Base-by-base conservation (phyloP, 2,888 invertebrate species). In the Coremacera marginata region DNA sequence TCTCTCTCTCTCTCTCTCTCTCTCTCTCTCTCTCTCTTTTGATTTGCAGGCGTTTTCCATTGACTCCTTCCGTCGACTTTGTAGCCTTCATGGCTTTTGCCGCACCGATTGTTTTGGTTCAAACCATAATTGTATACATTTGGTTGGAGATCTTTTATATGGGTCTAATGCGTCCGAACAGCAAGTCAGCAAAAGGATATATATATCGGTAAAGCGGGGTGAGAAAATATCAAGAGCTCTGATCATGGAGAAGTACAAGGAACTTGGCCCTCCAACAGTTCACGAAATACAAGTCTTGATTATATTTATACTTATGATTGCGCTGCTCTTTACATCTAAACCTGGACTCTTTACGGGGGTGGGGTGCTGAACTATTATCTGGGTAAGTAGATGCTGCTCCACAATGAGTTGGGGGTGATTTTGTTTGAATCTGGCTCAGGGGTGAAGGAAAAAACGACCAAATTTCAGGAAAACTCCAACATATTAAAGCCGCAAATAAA, bases 341-440 rank as follows among this genome's bases (percentile, higher is more conserved):
- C 97, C 97, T 0, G 95, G 96, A 75, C 95, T 97, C 86, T 92
- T 95, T 80, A 90, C 90, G 0, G 98, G 0, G 98, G 97, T 0
- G 97, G 97, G 96, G 94, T n/a, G n/a, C 94, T 0, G 92, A 92
- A 74, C 87, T 84, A 0, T 75, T 87, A 0, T 82, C 82, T 37
- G 37, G 37, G 37, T 37, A 37, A 37, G 37, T 37, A 8, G 37
- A 5, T 4, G 31, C 31, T 31, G 31, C 31, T n/a, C 31, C 5
- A 8, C 1, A 37, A 8, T 8, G 8, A 37, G 37, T 37, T 37
- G 37, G 37, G 37, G 37, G 37, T 7, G 37, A 7, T 37, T 37
- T 37, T 37, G 37, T 37, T 37, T 37, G 3, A 8, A 5, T 8
- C 37, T 4, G 37, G 5, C 3, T 31, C 31, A 31, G 31, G 31